These are phyloP conservation scores for Philhelius pedissequus DNA, from an alignment of 2,888 invertebrate genomes.

Conservation along the genomic window DNA sequence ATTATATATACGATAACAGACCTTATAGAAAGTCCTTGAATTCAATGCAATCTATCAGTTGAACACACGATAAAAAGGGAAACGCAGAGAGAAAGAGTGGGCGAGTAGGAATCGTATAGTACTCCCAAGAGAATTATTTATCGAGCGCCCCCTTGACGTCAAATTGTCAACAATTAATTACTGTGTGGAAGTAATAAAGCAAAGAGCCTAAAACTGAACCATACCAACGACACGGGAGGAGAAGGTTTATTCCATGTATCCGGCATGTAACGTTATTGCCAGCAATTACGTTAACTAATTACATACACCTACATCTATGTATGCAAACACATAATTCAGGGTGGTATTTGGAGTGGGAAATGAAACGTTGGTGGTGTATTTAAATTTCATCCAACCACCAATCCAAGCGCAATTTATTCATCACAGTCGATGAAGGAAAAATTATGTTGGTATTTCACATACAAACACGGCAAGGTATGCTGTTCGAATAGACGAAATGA, in stretches of 20 bases:
- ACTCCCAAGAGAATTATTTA: slow-evolving; percentile 49
- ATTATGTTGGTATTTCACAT: slow-evolving; percentile 33
- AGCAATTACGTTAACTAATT: slow-evolving; percentile 64
- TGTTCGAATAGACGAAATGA: neutral
- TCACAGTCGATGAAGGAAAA: slow-evolving; percentile 46
- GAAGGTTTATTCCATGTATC: slow-evolving; percentile 13
- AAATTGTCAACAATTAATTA: slow-evolving; percentile 67
- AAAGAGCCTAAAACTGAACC: slow-evolving; percentile 47
- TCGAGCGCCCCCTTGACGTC: slow-evolving; percentile 53
- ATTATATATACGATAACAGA: neutral
- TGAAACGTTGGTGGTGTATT: neutral
- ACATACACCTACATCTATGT: slow-evolving; percentile 17
- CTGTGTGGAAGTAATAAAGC: slow-evolving; percentile 56
- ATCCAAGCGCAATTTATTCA: slow-evolving; percentile 52
- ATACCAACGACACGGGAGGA: neutral
- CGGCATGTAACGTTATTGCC: slow-evolving; percentile 28
- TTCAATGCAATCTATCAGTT: slow-evolving; percentile 54
- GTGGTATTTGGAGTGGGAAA: neutral
- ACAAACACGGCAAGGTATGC: neutral
- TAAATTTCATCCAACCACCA: slow-evolving; percentile 16
- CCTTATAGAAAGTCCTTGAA: slow-evolving; percentile 27
- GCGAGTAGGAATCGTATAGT: neutral
- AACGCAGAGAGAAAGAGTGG: neutral
- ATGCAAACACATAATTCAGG: neutral
- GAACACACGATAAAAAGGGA: neutral